Base-by-base conservation (phyloP, 2,113 vertebrate genomes). In the Brachionichthys hirsutus region DNA sequence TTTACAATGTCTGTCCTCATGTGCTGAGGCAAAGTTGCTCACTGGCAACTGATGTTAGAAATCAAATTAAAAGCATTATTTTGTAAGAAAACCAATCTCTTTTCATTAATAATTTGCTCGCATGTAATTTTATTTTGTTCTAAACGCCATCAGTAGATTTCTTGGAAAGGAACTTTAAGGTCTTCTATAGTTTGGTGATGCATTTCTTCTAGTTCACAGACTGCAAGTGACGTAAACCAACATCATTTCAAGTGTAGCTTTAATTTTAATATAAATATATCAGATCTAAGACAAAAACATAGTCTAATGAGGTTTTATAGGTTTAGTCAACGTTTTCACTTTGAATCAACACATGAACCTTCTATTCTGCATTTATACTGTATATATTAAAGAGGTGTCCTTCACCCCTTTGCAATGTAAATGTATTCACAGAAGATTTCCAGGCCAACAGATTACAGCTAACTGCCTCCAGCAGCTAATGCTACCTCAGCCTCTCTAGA, bases 381-480 rank as follows among this genome's bases (percentile, higher is more conserved):
- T 6, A 10, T n/a, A 22, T 53, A 1, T 19, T 4, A 18, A 36
- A 19, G 3, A 1, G 36, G 10, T 20, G 47, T 19, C 18, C 59
- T 65, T 66, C 36, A 54, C 38, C 47, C 72, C 19, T 18, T 22
- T 63, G 60, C 52, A 22, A 67, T 57, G 43, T 54, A 34, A 62
- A 55, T 54, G 22, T 49, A 45, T 42, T 70, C 78, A 57, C 56
- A 71, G 62, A 67, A 77, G 41, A 47, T 71, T 68, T 59, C 13
- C 41, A 71, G 62, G 58, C 51, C 12, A 12, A 20, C 43, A 70
- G 67, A 77, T 75, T 78, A 76, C 67, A 73, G 56, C 70, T 48
- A 67, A 70, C 63, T 46, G 70, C 61, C 68, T 73, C 22, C 45
- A 70, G 46, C 16, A 54, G 66, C 51, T 54, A 62, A 60, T 54